A percentile compares a stretch with the other conserved stretches of the same genome.
These are phyloP conservation scores for Baccha elongata DNA, from an alignment of 2,888 invertebrate species.

Conservation along the genomic window DNA sequence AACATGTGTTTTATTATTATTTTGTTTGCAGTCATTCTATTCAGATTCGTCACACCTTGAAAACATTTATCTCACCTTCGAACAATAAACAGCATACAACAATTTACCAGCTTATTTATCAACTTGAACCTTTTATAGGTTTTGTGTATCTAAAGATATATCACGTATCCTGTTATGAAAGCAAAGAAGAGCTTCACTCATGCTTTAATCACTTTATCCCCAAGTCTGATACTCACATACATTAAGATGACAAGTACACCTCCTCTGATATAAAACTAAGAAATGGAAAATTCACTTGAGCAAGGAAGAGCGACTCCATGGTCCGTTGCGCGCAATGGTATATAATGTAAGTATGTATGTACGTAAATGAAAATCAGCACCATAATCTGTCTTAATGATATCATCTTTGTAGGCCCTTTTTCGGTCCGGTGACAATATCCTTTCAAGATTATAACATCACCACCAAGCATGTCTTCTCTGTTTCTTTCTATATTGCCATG, in stretches of 20 bases:
- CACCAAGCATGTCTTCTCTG: not conserved
- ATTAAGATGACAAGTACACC: conserved; percentile 9
- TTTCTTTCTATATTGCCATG: conserved; percentile 27
- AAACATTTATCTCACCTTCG: conserved; percentile 40
- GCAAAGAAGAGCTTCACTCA: conserved; percentile 30
- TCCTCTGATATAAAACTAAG: not conserved
- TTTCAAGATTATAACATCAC: conserved; percentile 38
- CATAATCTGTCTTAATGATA: conserved; percentile 71
- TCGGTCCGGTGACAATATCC: conserved; percentile 49
- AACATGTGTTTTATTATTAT: conserved; percentile 10
- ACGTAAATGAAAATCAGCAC: conserved; percentile 48
- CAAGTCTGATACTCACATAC: not conserved
- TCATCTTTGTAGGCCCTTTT: conserved; percentile 51
- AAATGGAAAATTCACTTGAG: conserved; percentile 9
- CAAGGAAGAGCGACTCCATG: conserved; percentile 9
- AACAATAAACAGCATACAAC: conserved; percentile 39
- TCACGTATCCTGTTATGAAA: conserved; percentile 56
- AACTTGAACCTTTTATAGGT: conserved; percentile 32
- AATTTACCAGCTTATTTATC: conserved; percentile 27
- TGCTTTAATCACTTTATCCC: conserved; percentile 34
- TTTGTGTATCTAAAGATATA: conserved; percentile 7
- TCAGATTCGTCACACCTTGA: conserved; percentile 53
- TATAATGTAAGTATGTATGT: too few relatives aligned
- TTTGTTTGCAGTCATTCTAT: conserved; percentile 1
- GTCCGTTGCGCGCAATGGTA: conserved; percentile 17